Conservation (phyloP, 2,888 invertebrate species). For the Ashinkailepas kermadecensis region DNA sequence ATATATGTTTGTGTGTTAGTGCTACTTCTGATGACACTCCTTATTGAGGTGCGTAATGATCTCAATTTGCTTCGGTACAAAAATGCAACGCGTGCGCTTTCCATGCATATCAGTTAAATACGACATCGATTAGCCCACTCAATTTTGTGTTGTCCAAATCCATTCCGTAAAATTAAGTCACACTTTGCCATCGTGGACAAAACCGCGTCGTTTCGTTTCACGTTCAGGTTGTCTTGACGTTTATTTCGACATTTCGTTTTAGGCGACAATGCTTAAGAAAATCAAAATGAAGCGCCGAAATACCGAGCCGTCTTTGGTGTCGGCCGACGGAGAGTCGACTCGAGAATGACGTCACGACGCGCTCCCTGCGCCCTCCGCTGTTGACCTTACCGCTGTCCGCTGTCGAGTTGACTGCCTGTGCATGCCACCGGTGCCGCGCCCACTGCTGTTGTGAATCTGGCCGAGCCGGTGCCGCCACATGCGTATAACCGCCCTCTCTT, state of each 20-base stretch:
- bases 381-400: conserved; percentile 9
- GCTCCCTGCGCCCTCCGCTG: background rate
- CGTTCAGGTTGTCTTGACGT: background rate
- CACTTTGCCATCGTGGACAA: too few relatives aligned
- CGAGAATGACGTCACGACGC: conserved; percentile 15
- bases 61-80: too few relatives aligned
- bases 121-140: too few relatives aligned
- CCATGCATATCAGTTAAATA: too few relatives aligned
- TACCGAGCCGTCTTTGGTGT: conserved; percentile 53
- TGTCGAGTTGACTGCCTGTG: background rate
- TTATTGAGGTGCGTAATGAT: too few relatives aligned
- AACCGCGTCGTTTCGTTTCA: background rate
- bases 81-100: too few relatives aligned
- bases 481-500: background rate
- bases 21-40: too few relatives aligned
- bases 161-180: too few relatives aligned
- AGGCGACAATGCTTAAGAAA: conserved; percentile 99
- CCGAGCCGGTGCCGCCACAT: background rate
- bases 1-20: too few relatives aligned
- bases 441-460: background rate
- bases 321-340: conserved; percentile 32
- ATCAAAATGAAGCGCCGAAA: conserved; percentile 96
- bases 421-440: background rate
- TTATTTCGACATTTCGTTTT: conserved; percentile 31
- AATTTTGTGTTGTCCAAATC: too few relatives aligned